Evolutionary conservation across 1,140 invertebrate genomes (phyloP).

Genomic region (Lasioglossum baleicum): DNA sequence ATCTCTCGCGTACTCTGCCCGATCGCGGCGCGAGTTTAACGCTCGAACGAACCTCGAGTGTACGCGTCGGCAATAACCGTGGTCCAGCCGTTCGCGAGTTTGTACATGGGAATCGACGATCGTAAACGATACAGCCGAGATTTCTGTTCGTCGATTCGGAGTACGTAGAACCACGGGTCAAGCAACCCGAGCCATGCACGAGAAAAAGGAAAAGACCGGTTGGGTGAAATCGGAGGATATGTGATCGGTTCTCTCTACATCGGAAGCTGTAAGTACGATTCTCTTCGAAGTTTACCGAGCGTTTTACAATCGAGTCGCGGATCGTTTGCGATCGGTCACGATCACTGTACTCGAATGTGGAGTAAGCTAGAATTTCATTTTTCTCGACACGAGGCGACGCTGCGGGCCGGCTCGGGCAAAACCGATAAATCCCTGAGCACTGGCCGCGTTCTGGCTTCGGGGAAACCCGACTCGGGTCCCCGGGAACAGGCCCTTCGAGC

Average conservation of each 20-base stretch:
- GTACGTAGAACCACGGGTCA: not conserved
- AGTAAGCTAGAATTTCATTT: too few relatives aligned
- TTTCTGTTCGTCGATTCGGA: not conserved
- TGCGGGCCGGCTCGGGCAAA: too few relatives aligned
- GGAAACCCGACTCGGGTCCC: too few relatives aligned
- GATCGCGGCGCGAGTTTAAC: too few relatives aligned
- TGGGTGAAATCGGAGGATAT: slow-evolving; percentile 6
- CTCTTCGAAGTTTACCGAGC: not conserved
- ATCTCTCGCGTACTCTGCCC: not conserved
- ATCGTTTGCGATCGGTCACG: too few relatives aligned
- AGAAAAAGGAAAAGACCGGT: not conserved
- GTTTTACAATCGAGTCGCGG: too few relatives aligned
- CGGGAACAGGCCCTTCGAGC: too few relatives aligned
- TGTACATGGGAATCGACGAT: not conserved
- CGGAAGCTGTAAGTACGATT: not conserved
- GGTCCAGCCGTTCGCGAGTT: not conserved
- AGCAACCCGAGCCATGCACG: not conserved
- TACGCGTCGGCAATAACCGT: not conserved
- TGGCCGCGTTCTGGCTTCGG: too few relatives aligned
- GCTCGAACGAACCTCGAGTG: not conserved
- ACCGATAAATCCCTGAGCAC: too few relatives aligned
- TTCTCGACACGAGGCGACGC: too few relatives aligned
- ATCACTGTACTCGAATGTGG: too few relatives aligned
- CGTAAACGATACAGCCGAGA: not conserved
- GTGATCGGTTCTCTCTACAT: slow-evolving; percentile 12